Conservation (phyloP, 2,888 invertebrate species). For the Idaea biselata region DNA sequence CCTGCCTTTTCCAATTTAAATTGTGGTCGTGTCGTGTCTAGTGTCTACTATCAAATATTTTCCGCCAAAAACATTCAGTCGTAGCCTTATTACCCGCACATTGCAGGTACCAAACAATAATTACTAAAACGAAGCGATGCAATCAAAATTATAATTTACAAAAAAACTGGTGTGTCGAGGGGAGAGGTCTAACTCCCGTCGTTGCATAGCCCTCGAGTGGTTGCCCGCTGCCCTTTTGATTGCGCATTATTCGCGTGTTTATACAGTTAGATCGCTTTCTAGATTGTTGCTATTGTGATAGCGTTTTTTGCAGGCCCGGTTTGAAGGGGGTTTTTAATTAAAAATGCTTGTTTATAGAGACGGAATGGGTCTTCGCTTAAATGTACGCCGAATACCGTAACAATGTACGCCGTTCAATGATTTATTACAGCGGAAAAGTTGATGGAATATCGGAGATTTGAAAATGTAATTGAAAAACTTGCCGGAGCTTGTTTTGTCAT, state of each 20-base stretch:
- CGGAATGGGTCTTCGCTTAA: slow-evolving; percentile 49
- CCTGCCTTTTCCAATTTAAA: no score
- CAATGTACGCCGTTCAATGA: slow-evolving; percentile 5
- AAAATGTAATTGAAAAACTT: slow-evolving; percentile 28
- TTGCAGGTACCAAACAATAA: slow-evolving; percentile 31
- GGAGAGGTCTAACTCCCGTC: slow-evolving; percentile 36
- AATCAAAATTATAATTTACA: slow-evolving; percentile 65
- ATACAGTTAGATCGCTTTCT: slow-evolving; percentile 79
- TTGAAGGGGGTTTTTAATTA: slow-evolving; percentile 75
- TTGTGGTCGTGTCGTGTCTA: no score
- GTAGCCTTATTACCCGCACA: slow-evolving; percentile 10
- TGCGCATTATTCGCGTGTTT: slow-evolving; percentile 78
- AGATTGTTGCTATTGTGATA: slow-evolving; percentile 79
- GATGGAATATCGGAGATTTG: slow-evolving; percentile 21
- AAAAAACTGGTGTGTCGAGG: slow-evolving; percentile 34
- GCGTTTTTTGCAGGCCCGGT: slow-evolving; percentile 66
- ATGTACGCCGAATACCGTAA: slow-evolving; percentile 16
- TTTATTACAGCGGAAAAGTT: slow-evolving; percentile 12
- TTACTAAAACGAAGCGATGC: slow-evolving; percentile 45
- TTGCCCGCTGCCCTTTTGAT: slow-evolving; percentile 76
- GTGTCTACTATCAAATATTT: no score
- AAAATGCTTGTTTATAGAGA: slow-evolving; percentile 65
- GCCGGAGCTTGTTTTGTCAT: slow-evolving; percentile 26
- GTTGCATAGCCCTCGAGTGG: slow-evolving; percentile 59
- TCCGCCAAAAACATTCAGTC: no score